A percentile compares a stretch with the other conserved stretches of the same genome.
These are phyloP conservation scores for Salvelinus fontinalis DNA, from an alignment of 2,113 vertebrate genomes.

Conservation along the genomic window DNA sequence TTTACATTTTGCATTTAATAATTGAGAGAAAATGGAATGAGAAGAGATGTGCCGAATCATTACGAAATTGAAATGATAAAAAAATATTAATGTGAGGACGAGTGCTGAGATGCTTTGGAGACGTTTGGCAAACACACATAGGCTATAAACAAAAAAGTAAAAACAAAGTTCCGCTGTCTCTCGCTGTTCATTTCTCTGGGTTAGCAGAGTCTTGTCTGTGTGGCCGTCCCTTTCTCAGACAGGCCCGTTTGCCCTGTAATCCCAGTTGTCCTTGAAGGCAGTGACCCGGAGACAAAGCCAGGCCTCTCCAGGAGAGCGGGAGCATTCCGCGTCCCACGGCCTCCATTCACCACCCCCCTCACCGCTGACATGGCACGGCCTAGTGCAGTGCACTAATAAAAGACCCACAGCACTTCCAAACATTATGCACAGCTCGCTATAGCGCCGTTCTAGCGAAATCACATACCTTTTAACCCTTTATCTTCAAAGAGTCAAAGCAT, in stretches of 20 bases:
- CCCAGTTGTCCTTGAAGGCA: conserved; percentile 53
- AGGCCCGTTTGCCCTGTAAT: conserved; percentile 67
- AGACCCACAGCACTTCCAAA: conserved; percentile 55
- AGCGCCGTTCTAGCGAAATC: conserved; percentile 23
- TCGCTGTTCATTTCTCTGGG: no score
- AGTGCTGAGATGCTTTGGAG: not conserved
- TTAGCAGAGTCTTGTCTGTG: conserved; percentile 10
- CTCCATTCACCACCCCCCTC: conserved; percentile 64
- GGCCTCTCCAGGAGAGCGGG: conserved; percentile 51
- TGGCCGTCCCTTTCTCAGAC: conserved; percentile 25
- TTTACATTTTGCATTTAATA: conserved; percentile 37
- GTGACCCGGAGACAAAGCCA: conserved; percentile 68
- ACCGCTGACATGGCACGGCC: conserved; percentile 69
- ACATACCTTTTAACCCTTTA: not conserved
- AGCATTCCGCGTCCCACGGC: conserved; percentile 51
- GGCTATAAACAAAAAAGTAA: no score
- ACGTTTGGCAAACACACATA: not conserved
- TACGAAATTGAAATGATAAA: not conserved
- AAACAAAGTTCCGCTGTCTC: no score
- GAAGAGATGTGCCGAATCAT: not conserved
- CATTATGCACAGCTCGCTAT: not conserved
- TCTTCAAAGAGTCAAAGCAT: no score
- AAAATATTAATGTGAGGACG: not conserved
- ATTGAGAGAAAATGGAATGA: conserved; percentile 22
- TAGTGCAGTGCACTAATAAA: conserved; percentile 53